These are phyloP conservation scores for Moxostoma hubbsi DNA, from an alignment of 2,797 vertebrate genomes.

Conservation along the genomic window DNA sequence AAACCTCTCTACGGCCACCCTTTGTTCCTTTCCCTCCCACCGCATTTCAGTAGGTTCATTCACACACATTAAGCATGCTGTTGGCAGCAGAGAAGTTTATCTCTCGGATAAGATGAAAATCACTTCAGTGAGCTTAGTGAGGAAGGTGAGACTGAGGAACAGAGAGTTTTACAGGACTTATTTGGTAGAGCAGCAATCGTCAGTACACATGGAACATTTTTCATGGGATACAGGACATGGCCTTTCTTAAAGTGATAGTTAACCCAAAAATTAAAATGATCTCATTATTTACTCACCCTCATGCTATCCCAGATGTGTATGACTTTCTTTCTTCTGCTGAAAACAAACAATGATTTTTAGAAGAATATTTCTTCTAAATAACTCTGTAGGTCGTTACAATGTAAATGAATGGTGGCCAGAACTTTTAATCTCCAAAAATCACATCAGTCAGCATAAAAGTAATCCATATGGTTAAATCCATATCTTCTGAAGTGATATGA, in stretches of 20 bases:
- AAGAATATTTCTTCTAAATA: too few relatives aligned
- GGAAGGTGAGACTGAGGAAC: slow-evolving; percentile 16
- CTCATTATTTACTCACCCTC: too few relatives aligned
- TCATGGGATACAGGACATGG: not conserved
- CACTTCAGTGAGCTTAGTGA: slow-evolving; percentile 30
- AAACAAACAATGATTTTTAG: too few relatives aligned
- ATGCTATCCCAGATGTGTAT: too few relatives aligned
- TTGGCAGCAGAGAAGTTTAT: slow-evolving; percentile 7
- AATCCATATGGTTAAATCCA: too few relatives aligned
- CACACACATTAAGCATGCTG: slow-evolving; percentile 11
- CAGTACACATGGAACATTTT: not conserved
- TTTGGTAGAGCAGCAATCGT: not conserved
- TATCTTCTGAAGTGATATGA: too few relatives aligned
- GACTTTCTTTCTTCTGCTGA: too few relatives aligned
- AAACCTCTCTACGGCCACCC: slow-evolving; percentile 16
- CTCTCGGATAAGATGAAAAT: not conserved
- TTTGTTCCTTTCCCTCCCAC: not conserved
- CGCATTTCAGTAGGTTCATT: slow-evolving; percentile 20
- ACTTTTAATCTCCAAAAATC: too few relatives aligned
- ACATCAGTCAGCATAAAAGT: too few relatives aligned
- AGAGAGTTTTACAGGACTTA: not conserved
- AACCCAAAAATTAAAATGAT: too few relatives aligned
- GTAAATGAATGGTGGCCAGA: too few relatives aligned
- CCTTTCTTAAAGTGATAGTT: not conserved
- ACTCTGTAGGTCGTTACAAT: too few relatives aligned